These are phyloP conservation scores for Camponotus floridanus DNA, from an alignment of 1,140 invertebrate species.

Conservation along the genomic window DNA sequence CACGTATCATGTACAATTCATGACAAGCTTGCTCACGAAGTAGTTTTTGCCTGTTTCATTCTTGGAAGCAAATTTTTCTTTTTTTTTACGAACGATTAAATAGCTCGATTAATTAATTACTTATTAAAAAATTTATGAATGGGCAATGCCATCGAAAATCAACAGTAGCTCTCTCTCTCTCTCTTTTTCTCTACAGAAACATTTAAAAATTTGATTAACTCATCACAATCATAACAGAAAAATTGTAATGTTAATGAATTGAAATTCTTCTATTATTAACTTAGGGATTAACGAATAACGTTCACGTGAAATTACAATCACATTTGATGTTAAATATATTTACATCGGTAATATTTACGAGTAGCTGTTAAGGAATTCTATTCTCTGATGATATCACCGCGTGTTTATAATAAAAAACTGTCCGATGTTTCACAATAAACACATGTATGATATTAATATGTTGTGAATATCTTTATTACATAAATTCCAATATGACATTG, in stretches of 20 bases:
- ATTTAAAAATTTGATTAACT: background rate
- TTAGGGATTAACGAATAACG: background rate
- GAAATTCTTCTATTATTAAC: background rate
- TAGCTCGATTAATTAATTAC: slow-evolving; percentile 8
- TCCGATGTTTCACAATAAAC: no score
- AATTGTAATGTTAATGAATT: slow-evolving; percentile 4
- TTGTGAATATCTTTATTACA: background rate
- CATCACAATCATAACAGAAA: background rate
- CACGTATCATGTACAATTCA: slow-evolving; percentile 33
- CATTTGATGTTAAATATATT: background rate
- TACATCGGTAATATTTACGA: background rate
- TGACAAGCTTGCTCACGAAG: background rate
- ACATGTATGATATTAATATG: no score
- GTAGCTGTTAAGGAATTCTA: background rate
- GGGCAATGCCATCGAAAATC: slow-evolving; percentile 33
- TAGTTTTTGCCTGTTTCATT: background rate
- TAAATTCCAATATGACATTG: background rate
- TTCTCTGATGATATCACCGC: background rate
- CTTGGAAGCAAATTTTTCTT: background rate
- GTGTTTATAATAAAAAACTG: background rate
- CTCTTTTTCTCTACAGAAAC: background rate
- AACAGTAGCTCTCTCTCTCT: background rate
- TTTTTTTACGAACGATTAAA: background rate
- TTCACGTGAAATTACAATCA: background rate
- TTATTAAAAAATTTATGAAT: slow-evolving; percentile 19